Evolutionary conservation across 2,888 invertebrate genomes (phyloP), one percentile per base, ranked within the genome.

Genomic region (Lycia hirtaria): DNA sequence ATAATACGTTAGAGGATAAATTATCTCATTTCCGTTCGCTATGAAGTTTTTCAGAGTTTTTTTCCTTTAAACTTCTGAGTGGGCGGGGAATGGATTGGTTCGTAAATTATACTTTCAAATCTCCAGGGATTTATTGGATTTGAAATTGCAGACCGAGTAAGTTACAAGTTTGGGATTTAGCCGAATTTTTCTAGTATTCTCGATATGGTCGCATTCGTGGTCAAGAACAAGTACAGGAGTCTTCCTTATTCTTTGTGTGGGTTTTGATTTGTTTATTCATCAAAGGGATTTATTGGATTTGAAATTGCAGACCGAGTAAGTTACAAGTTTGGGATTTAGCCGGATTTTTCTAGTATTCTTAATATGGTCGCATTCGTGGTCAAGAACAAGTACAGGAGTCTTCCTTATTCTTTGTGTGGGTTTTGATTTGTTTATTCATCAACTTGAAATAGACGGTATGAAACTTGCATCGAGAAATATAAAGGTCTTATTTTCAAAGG

Each of bases 31-130:
- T 56, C 38, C 24, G 40, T 64, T 43, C 26, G 17, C 30, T 56
- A 56, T 59, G 52, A 61, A 63, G 56, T 63, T 64, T 53, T n/a
- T n/a, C n/a, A n/a, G n/a, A n/a, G n/a, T n/a, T n/a, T n/a, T n/a
- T n/a, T 58, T 58, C 48, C 56, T 55, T 63, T 44, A 55, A 59
- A 66, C 57, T 60, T 62, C 47, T 50, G 56, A 60, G 56, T 58
- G 58, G 56, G 19, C 49, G 60, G 58, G 51, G 51, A 67, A 62
- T 63, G 59, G 51, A 65, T 63, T 59, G 60, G 58, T 62, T 56
- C 50, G 50, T 63, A 56, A 65, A 65, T 67, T 67, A 65, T 65
- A 67, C 67, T 65, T 65, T 65, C 60, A 67, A 67, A 67, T 67
- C 44, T 55, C 47, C 26, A 1, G 9, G 52, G 60, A 67, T 67